Evolutionary conservation across 2,888 invertebrate genomes (phyloP), one percentile per base, ranked within the genome.

Genomic region (Quadroppia sp.): DNA sequence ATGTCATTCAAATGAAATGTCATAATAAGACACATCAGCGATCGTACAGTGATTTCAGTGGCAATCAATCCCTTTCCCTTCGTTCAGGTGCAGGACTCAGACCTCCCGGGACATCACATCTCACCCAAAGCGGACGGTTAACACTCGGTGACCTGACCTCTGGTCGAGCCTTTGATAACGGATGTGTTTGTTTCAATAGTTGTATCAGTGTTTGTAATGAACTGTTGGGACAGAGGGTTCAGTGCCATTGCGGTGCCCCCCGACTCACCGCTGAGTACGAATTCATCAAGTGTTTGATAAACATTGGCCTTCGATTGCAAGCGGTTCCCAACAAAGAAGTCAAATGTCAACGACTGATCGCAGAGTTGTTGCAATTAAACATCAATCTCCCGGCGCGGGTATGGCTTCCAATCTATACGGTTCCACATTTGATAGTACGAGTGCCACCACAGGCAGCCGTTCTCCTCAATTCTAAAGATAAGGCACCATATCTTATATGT

Each of bases 391-490:
- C 99, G 17, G 97, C 98, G 15, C 86, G 96, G 75, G 98, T 99
- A 76, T 99, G 98, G 97, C 86, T 99, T 79, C 99, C 99, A 17
- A 86, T 98, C 67, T 90, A 94, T 82, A 89, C 89, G 78, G 86
- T 88, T 79, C 89, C 92, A 71, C 98, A 99, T 85, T 91, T 94
- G 81, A 90, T 99, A 79, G 90, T 99, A 70, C 87, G 98, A 83
- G 94, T 99, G 84, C 97, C 98, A 59, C 94, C 94, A 75, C 94
- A 94, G 81, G 94, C 94, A 78, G 95, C 96, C 76, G 97, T 97
- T 71, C 97, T 99, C 73, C 89, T 99, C 78, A 99, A 99, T 84
- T 97, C 97, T 79, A 99, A 99, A 85, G 95, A 96, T 83, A 95
- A 94, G 87, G 96, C 98, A 70, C 99, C 99, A 0, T 99, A 95